phyloP scores from a whole-genome alignment of 1,140 invertebrate species.

The Geopemphigus sp. region DNA sequence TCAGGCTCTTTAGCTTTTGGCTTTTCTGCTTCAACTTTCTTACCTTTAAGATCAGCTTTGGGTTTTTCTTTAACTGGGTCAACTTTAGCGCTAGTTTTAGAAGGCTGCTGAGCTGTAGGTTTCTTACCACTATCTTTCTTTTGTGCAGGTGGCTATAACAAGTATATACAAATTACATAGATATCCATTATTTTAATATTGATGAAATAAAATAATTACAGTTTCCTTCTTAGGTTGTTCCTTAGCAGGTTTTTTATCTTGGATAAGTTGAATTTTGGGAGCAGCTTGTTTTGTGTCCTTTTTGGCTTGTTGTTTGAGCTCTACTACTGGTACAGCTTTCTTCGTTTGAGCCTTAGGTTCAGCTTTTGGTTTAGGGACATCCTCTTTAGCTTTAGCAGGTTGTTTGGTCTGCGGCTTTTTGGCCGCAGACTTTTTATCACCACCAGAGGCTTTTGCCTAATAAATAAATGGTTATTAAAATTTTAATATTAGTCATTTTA shows the following conservation, averaged over 20 bases:
- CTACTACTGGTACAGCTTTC: slow-evolving; percentile 31
- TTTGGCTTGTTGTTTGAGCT: slow-evolving; percentile 30
- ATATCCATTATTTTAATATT: too few species aligned
- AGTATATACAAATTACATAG: neutral
- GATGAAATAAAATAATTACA: neutral
- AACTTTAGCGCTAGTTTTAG: slow-evolving; percentile 28
- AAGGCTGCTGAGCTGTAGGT: slow-evolving; percentile 28
- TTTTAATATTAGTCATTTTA: too few species aligned
- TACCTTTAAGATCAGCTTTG: slow-evolving; percentile 34
- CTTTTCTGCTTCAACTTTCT: slow-evolving; percentile 46
- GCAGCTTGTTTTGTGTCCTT: slow-evolving; percentile 36
- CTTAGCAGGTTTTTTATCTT: slow-evolving; percentile 24
- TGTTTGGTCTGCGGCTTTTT: slow-evolving; percentile 42
- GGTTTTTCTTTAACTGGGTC: slow-evolving; percentile 33
- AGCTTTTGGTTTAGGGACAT: slow-evolving; percentile 35
- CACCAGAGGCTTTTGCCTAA: slow-evolving; percentile 41
- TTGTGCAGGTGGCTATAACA: slow-evolving; percentile 16
- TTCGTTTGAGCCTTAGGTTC: slow-evolving; percentile 28
- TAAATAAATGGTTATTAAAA: neutral
- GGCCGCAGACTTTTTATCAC: slow-evolving; percentile 47
- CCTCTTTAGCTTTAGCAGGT: slow-evolving; percentile 38
- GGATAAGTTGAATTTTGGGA: slow-evolving; percentile 5
- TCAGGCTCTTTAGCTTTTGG: slow-evolving; percentile 41
- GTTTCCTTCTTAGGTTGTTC: slow-evolving; percentile 40
- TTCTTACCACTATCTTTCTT: slow-evolving; percentile 42